These are phyloP conservation scores for Drosophila limbata DNA, from an alignment of 2,888 invertebrate species.

Conservation along the genomic window DNA sequence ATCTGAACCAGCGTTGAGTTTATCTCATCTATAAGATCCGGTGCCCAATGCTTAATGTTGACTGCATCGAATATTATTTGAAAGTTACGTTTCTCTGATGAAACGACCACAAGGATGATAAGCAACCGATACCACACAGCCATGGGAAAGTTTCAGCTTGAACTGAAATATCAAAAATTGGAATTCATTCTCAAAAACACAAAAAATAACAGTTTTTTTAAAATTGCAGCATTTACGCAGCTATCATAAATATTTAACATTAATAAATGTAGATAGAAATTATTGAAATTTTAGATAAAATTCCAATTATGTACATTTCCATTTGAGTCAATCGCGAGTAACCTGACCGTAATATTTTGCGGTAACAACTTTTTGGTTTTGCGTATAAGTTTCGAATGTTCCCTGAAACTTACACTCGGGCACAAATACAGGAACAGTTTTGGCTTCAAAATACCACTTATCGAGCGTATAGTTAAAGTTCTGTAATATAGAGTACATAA, in stretches of 20 bases:
- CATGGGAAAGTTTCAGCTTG: neutral
- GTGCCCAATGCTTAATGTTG: neutral
- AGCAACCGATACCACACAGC: constrained; percentile 10
- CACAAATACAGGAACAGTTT: neutral
- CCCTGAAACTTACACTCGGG: constrained; percentile 4
- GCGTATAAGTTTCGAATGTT: neutral
- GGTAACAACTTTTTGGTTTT: neutral
- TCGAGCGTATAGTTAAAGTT: constrained; percentile 12
- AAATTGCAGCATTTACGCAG: constrained; percentile 1
- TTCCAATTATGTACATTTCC: neutral
- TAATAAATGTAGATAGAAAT: neutral
- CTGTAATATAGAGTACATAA: neutral
- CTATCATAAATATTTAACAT: neutral
- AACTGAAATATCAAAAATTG: neutral
- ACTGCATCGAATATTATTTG: constrained; percentile 8
- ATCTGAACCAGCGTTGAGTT: neutral
- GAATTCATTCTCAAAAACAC: neutral
- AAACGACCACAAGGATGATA: neutral
- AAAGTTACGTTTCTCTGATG: constrained; percentile 12
- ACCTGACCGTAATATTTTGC: neutral
- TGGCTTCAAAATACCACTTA: constrained; percentile 2
- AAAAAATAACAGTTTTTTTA: neutral
- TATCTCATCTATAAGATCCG: constrained; percentile 1
- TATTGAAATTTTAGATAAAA: neutral
- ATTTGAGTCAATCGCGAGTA: neutral